A percentile compares a stretch with the other conserved stretches of the same genome.
Conservation (phyloP, 2,888 invertebrate species). For the Hecatera dysodea region DNA sequence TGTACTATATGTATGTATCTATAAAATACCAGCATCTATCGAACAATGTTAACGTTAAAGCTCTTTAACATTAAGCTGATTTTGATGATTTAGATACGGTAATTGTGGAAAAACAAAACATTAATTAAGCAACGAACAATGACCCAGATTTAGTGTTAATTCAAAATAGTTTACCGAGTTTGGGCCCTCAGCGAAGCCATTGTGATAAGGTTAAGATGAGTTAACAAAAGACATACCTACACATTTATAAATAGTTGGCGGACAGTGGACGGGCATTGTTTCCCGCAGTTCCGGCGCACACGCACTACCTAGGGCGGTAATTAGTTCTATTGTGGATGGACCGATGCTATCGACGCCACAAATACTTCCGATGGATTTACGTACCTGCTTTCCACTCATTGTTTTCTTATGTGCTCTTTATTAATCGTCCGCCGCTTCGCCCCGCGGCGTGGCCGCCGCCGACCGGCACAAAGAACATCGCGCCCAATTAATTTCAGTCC, state of each 20-base stretch:
- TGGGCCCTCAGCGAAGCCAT: slow-evolving; percentile 55
- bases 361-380: slow-evolving; percentile 89
- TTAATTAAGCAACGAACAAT: slow-evolving; percentile 41
- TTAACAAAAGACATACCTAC: slow-evolving; percentile 80
- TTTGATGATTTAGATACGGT: neutral
- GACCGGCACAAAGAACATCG: slow-evolving; percentile 45
- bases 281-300: slow-evolving; percentile 78
- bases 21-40: neutral
- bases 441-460: slow-evolving; percentile 8
- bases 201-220: slow-evolving; percentile 75
- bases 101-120: slow-evolving; percentile 17
- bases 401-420: slow-evolving; percentile 74
- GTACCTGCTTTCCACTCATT: slow-evolving; percentile 87
- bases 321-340: slow-evolving; percentile 88
- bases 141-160: slow-evolving; percentile 45
- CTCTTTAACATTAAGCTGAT: neutral
- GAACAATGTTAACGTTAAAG: neutral
- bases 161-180: slow-evolving; percentile 36
- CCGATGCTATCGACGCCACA: slow-evolving; percentile 84
- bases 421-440: slow-evolving; percentile 60
- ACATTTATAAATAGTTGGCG: slow-evolving; percentile 64
- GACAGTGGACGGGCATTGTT: slow-evolving; percentile 79
- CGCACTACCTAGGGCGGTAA: slow-evolving; percentile 80
- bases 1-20: no score
- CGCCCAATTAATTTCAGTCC: slow-evolving; percentile 48